A percentile compares a stretch with the other conserved stretches of the same genome.
These are phyloP conservation scores for Rhincodon typus DNA, from an alignment of 2,797 vertebrate genomes.

Conservation along the genomic window DNA sequence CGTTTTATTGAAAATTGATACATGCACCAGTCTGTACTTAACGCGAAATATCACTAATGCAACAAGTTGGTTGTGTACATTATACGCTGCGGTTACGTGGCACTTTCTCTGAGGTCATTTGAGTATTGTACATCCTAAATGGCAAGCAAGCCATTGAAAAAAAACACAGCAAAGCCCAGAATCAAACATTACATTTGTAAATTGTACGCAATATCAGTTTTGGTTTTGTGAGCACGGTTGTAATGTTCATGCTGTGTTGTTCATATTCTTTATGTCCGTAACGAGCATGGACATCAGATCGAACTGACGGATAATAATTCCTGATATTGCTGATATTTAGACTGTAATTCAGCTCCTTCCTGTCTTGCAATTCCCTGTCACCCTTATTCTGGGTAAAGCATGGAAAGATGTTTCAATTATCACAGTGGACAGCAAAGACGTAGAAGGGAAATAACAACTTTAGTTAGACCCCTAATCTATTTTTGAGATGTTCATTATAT, in stretches of 20 bases:
- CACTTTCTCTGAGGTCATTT: not conserved
- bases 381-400: not conserved
- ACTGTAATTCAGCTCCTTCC: not conserved
- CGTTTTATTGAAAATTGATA: not conserved
- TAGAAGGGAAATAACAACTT: not conserved
- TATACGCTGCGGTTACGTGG: not conserved
- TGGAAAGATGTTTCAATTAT: not conserved
- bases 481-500: not conserved
- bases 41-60: not conserved
- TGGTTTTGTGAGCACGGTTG: not conserved
- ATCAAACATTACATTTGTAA: not conserved
- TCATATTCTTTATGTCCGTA: not conserved
- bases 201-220: not conserved
- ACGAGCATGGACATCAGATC: not conserved
- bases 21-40: not conserved
- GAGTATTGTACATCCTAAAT: not conserved
- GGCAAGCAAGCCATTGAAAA: not conserved
- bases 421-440: not conserved
- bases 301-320: not conserved
- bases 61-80: not conserved
- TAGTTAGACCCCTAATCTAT: not conserved
- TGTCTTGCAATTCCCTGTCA: not conserved
- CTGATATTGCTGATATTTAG: not conserved
- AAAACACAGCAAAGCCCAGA: not conserved
- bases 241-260: not conserved